Percentiles rank a stretch among this genome's conserved stretches.
Conservation (phyloP, 2,888 invertebrate species). For the Mesoligia furuncula region DNA sequence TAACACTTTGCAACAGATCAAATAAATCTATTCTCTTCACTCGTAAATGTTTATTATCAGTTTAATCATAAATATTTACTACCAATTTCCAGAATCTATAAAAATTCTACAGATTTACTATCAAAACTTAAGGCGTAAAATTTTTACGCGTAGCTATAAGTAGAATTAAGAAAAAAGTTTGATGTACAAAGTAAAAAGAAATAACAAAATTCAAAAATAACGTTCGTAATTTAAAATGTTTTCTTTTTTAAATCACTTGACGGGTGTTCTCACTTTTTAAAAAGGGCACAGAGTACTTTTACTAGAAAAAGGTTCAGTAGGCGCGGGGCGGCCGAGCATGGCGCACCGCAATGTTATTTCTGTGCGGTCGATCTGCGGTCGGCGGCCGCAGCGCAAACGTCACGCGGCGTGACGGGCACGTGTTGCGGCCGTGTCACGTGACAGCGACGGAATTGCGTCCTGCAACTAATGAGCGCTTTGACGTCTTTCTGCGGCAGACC, state of each 20-base stretch:
- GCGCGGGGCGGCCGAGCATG: conserved; percentile 28
- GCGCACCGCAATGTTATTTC: conserved; percentile 68
- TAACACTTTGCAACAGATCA: conserved; percentile 37
- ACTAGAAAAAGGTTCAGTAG: conserved; percentile 25
- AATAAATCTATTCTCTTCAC: conserved; percentile 39
- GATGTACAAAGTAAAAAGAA: background rate
- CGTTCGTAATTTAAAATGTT: conserved; percentile 18
- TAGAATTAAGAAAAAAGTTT: conserved; percentile 51
- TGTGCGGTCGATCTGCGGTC: conserved; percentile 71
- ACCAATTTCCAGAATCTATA: conserved; percentile 53
- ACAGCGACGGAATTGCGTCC: conserved; percentile 76
- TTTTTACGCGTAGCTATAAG: conserved; percentile 35
- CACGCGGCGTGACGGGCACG: conserved; percentile 70
- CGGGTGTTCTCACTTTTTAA: conserved; percentile 29
- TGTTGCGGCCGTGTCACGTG: conserved; percentile 71
- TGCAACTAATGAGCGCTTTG: conserved; percentile 70
- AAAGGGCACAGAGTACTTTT: conserved; percentile 1
- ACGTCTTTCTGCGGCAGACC: conserved; percentile 69
- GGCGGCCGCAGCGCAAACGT: conserved; percentile 65
- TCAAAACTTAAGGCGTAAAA: conserved; percentile 58
- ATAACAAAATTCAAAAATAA: background rate
- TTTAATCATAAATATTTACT: conserved; percentile 61
- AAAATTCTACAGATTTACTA: conserved; percentile 52
- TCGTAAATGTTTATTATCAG: conserved; percentile 55
- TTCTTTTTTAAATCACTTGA: conserved; percentile 37